phyloP scores from a whole-genome alignment of 2,888 invertebrate species.

The Protophormia terraenovae region DNA sequence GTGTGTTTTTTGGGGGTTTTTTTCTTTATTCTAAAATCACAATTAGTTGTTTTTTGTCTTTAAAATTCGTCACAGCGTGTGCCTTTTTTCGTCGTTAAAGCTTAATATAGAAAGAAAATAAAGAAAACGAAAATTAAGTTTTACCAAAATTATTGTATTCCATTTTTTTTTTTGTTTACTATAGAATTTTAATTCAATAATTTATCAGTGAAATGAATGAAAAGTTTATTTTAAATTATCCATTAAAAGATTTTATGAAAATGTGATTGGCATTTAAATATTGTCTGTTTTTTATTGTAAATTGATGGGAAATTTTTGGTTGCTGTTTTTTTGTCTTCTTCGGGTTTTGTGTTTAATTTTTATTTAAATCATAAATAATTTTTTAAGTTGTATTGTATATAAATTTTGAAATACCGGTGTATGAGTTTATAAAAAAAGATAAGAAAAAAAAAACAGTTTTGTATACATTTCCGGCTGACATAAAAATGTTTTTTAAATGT shows the following conservation, averaged over 20 bases:
- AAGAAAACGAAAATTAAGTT: not conserved
- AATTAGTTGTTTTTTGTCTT: conserved; percentile 58
- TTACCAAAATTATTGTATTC: not conserved
- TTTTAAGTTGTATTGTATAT: not conserved
- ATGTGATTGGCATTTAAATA: not conserved
- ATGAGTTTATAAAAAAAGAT: too few relatives aligned
- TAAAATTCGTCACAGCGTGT: conserved; percentile 61
- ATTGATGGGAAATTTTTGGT: not conserved
- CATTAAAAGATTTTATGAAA: not conserved
- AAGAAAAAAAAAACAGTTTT: not conserved
- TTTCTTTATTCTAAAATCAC: not conserved
- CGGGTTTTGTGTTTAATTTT: not conserved
- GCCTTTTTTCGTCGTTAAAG: not conserved
- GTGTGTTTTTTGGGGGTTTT: conserved; percentile 1
- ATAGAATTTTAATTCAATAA: not conserved
- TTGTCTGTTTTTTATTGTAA: not conserved
- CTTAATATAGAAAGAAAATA: not conserved
- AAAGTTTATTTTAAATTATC: not conserved
- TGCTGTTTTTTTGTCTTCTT: not conserved
- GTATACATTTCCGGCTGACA: not conserved
- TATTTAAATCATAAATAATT: not conserved
- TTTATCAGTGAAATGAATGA: not conserved
- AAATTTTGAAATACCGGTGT: not conserved
- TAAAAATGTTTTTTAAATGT: not conserved
- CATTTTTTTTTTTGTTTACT: not conserved